phyloP scores from a whole-genome alignment of 2,797 vertebrate species.

The Fistularia tabacaria region DNA sequence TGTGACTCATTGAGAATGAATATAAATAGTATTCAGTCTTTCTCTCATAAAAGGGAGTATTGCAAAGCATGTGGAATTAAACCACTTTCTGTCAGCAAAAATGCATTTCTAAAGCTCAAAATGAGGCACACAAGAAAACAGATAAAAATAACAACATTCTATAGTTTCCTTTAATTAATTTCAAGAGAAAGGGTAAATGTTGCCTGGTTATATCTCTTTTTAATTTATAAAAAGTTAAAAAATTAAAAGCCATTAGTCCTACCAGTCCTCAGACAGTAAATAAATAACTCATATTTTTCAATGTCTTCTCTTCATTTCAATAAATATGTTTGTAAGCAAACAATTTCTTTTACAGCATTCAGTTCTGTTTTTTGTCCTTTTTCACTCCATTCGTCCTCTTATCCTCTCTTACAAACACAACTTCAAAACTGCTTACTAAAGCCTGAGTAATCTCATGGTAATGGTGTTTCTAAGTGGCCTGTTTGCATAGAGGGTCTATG shows the following conservation, averaged over 20 bases:
- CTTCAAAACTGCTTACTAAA: conserved; percentile 55
- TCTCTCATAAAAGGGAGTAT: neutral
- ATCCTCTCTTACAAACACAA: conserved; percentile 37
- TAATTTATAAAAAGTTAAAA: too few species aligned
- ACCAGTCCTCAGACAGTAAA: too few species aligned
- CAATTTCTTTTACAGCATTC: conserved; percentile 8
- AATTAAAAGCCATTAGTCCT: too few species aligned
- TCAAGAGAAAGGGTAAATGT: too few species aligned
- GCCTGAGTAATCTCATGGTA: conserved; percentile 48
- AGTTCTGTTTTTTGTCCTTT: conserved; percentile 19
- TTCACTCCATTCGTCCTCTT: conserved; percentile 42
- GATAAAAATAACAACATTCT: too few species aligned
- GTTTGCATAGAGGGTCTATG: conserved; percentile 58
- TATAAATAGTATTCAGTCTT: conserved; percentile 8
- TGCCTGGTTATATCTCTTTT: too few species aligned
- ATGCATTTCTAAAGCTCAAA: too few species aligned
- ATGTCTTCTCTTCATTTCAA: neutral
- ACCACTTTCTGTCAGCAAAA: too few species aligned
- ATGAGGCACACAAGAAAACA: neutral
- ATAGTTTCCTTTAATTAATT: too few species aligned
- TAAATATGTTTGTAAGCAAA: neutral
- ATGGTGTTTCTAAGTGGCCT: conserved; percentile 65
- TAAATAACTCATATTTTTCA: too few species aligned
- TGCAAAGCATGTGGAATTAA: neutral
- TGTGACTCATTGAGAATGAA: too few species aligned